These are phyloP conservation scores for Prunella fulvescens DNA, from an alignment of 2,113 vertebrate species.

Conservation along the genomic window DNA sequence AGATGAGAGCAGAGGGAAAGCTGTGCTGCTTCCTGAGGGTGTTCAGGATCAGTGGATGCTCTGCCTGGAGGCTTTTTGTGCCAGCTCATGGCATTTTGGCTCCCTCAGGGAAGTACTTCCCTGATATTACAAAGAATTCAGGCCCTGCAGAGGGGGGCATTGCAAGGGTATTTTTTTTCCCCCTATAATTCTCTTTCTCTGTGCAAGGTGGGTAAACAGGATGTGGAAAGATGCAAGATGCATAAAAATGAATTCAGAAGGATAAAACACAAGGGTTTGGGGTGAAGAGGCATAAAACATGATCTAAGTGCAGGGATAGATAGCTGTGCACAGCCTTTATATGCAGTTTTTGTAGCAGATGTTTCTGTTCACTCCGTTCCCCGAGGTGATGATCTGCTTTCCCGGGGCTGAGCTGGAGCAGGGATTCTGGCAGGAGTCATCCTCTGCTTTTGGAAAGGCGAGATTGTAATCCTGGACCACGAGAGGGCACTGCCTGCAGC, in stretches of 20 bases:
- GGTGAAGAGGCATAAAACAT: neutral
- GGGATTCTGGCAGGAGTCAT: neutral
- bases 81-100: neutral
- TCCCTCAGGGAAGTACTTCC: neutral
- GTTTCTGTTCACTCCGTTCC: neutral
- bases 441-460: neutral
- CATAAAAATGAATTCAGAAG: neutral
- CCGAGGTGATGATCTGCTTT: neutral
- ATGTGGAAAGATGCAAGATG: neutral
- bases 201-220: neutral
- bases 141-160: rapidly evolving
- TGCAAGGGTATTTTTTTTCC: neutral
- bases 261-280: rapidly evolving
- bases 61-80: neutral
- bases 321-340: neutral
- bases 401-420: neutral
- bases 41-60: neutral
- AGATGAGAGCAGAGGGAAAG: neutral
- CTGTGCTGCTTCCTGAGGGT: neutral
- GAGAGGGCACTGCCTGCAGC: constrained; percentile 66
- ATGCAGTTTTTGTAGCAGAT: neutral
- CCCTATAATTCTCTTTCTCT: neutral
- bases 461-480: neutral
- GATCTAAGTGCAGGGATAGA: neutral
- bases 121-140: neutral